Percentiles rank a stretch among this genome's conserved stretches.
Conservation (phyloP, 2,113 vertebrate genomes). For the Notarius lentiginosus region DNA sequence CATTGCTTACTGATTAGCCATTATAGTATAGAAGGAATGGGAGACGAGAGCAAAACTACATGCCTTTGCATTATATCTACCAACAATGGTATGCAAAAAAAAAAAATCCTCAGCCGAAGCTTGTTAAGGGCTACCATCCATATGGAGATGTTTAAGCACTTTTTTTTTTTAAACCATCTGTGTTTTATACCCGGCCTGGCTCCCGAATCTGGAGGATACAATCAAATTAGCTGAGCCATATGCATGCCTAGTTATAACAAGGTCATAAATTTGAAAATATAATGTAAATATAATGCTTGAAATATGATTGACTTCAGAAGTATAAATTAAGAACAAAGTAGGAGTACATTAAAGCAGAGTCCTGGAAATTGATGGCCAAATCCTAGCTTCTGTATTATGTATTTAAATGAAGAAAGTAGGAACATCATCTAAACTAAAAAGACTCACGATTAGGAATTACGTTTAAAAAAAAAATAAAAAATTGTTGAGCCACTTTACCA, state of each 20-base stretch:
- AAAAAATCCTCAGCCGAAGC: constrained; percentile 19
- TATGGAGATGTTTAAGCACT: constrained; percentile 70
- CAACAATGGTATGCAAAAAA: constrained; percentile 41
- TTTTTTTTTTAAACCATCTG: constrained; percentile 51
- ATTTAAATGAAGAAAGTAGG: constrained; percentile 15
- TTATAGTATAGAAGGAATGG: constrained; percentile 19
- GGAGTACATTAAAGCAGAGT: constrained; percentile 25
- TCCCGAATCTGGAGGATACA: constrained; percentile 55
- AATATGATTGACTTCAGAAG: constrained; percentile 51
- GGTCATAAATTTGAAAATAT: constrained; percentile 55
- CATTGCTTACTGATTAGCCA: constrained; percentile 27
- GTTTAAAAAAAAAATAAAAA: not conserved
- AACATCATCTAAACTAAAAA: constrained; percentile 32
- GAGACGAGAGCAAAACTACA: constrained; percentile 24
- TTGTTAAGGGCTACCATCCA: constrained; percentile 61
- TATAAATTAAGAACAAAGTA: constrained; percentile 27
- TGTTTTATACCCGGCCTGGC: constrained; percentile 56
- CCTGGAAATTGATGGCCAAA: constrained; percentile 13
- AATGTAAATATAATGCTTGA: constrained; percentile 55
- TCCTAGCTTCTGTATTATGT: constrained; percentile 29
- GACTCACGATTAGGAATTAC: not conserved
- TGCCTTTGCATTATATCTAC: constrained; percentile 37
- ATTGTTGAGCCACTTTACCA: constrained; percentile 26
- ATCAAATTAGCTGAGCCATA: constrained; percentile 56
- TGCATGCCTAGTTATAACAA: constrained; percentile 56